These are phyloP conservation scores for Drosophila nigricruria DNA, from an alignment of 2,888 invertebrate species.

Conservation along the genomic window DNA sequence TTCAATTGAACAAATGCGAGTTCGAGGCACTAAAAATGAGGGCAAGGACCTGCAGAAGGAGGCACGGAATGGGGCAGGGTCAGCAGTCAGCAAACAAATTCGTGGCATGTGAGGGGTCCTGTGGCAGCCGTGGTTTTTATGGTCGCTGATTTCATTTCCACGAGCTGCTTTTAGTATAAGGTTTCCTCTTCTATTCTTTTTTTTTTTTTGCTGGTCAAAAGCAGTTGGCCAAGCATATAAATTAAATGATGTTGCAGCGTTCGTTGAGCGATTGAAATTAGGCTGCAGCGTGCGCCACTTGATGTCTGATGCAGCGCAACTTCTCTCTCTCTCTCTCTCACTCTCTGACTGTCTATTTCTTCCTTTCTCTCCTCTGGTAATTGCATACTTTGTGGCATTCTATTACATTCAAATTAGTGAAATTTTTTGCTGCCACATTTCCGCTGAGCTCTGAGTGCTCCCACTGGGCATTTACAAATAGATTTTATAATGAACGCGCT, in stretches of 20 bases:
- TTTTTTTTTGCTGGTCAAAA: slow-evolving; percentile 55
- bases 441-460: not conserved
- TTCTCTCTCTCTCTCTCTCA: not conserved
- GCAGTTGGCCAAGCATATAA: slow-evolving; percentile 72
- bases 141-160: slow-evolving; percentile 53
- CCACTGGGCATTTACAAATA: not conserved
- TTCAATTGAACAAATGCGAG: slow-evolving; percentile 72
- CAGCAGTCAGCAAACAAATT: slow-evolving; percentile 46
- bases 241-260: slow-evolving; percentile 68
- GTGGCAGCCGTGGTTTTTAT: slow-evolving; percentile 49
- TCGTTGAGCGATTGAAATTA: slow-evolving; percentile 68
- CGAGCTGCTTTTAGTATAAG: slow-evolving; percentile 24
- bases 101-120: slow-evolving; percentile 49
- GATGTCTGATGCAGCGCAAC: slow-evolving; percentile 1
- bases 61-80: not conserved
- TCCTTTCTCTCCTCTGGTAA: not conserved
- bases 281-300: slow-evolving; percentile 24
- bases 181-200: slow-evolving; percentile 4
- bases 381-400: slow-evolving; percentile 19
- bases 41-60: slow-evolving; percentile 1
- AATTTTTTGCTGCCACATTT: slow-evolving; percentile 14
- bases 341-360: not conserved
- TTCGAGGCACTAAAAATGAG: slow-evolving; percentile 43
- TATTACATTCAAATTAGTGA: slow-evolving; percentile 18
- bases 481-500: slow-evolving; percentile 4